phyloP scores from a whole-genome alignment of 1,140 invertebrate genomes.

The Parapsyche elsis region DNA sequence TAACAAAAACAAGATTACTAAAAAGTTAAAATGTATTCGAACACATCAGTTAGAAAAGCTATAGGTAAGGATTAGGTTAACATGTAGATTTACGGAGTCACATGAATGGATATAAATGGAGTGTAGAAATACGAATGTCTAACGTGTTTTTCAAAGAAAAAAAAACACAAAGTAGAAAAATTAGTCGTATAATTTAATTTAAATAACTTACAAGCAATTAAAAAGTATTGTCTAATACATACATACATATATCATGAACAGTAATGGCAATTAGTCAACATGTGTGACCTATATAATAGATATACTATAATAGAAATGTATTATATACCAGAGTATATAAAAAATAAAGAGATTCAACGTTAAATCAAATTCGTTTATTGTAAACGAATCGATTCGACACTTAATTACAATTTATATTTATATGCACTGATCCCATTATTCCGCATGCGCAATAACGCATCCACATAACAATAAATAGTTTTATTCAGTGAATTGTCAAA shows the following conservation, averaged over 20 bases:
- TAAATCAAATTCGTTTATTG: slow-evolving; percentile 40
- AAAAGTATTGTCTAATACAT: slow-evolving; percentile 50
- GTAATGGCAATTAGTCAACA: slow-evolving; percentile 39
- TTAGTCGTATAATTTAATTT: slow-evolving; percentile 56
- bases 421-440: slow-evolving; percentile 45
- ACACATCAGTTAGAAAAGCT: too few species aligned
- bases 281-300: slow-evolving; percentile 28
- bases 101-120: too few species aligned
- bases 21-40: too few species aligned
- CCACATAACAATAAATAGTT: not conserved
- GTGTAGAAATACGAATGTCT: too few species aligned
- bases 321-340: slow-evolving; percentile 32
- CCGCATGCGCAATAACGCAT: not conserved
- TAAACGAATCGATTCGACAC: slow-evolving; percentile 31
- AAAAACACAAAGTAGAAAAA: slow-evolving; percentile 43
- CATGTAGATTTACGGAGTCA: too few species aligned
- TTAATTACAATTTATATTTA: slow-evolving; percentile 25
- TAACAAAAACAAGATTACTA: too few species aligned
- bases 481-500: not conserved
- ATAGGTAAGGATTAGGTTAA: too few species aligned
- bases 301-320: slow-evolving; percentile 21
- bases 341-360: slow-evolving; percentile 38
- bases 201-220: slow-evolving; percentile 53
- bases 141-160: too few species aligned
- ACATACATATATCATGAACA: slow-evolving; percentile 46